Conservation (phyloP, 1,140 invertebrate genomes). For the Helicoverpa armigera region DNA sequence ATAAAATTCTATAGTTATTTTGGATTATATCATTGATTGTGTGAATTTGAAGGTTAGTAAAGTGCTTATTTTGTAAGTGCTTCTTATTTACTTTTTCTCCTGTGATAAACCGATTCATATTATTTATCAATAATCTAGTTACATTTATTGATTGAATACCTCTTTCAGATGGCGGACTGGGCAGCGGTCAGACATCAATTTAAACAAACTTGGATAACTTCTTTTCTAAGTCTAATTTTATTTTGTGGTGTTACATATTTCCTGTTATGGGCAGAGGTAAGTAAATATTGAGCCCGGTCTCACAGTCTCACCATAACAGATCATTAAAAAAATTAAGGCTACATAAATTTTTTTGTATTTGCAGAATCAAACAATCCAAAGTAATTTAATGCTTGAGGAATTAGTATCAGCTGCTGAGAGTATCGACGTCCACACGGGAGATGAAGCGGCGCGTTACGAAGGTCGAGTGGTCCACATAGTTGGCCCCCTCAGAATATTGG, state of each 20-base stretch:
- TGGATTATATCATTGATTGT: too few species aligned
- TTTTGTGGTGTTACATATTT: slow-evolving; percentile 82
- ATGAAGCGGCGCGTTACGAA: slow-evolving; percentile 87
- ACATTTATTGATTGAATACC: background rate
- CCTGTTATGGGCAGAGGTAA: slow-evolving; percentile 81
- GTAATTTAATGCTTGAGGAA: slow-evolving; percentile 80
- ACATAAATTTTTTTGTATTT: slow-evolving; percentile 55
- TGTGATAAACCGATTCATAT: too few species aligned
- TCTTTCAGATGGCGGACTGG: slow-evolving; percentile 76
- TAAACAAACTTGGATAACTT: slow-evolving; percentile 79
- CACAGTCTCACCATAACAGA: too few species aligned
- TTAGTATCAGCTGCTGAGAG: slow-evolving; percentile 73
- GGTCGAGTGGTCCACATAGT: slow-evolving; percentile 92
- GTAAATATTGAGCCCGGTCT: background rate
- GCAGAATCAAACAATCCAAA: slow-evolving; percentile 80
- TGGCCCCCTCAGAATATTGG: slow-evolving; percentile 91
- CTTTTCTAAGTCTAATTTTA: slow-evolving; percentile 73
- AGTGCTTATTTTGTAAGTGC: too few species aligned
- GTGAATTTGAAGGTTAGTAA: too few species aligned
- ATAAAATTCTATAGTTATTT: too few species aligned
- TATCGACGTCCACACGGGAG: slow-evolving; percentile 74
- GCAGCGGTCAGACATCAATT: slow-evolving; percentile 71
- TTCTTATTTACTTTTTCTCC: too few species aligned
- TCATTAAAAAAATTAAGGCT: too few species aligned
- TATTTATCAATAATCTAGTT: too few species aligned